A percentile compares a stretch with the other conserved stretches of the same genome.
Conservation (phyloP, 35 echinoderm and acorn worm genomes). For the Eucidaris tribuloides region DNA sequence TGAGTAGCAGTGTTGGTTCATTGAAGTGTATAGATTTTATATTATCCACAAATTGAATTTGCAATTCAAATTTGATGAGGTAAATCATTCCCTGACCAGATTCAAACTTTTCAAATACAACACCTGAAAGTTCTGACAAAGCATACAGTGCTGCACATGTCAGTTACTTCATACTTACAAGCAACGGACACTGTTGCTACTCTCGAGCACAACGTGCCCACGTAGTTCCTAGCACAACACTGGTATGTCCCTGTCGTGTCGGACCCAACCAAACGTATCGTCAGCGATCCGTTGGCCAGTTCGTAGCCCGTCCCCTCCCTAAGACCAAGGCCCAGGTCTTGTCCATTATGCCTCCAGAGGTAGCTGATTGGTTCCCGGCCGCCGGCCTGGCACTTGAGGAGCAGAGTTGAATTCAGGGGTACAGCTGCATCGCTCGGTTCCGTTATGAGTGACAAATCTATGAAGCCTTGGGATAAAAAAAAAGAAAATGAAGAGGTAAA, state of each 20-base stretch:
- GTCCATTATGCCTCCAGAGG: not conserved
- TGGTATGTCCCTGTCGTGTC: constrained; percentile 4
- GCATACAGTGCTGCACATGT: no score
- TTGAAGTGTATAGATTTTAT: no score
- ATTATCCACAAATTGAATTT: no score
- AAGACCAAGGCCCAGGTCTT: not conserved
- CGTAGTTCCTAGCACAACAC: constrained; percentile 6
- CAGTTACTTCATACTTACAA: constrained; percentile 19
- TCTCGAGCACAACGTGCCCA: not conserved
- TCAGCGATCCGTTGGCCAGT: not conserved
- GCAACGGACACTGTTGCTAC: not conserved
- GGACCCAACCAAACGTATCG: not conserved
- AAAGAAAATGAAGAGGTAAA: no score
- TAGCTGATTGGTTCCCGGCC: not conserved
- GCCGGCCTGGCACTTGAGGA: not conserved
- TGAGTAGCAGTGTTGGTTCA: no score
- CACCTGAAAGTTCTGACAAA: no score
- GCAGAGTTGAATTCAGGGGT: not conserved
- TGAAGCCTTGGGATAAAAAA: not conserved
- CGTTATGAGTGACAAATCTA: not conserved
- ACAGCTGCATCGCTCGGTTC: not conserved
- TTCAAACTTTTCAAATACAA: no score
- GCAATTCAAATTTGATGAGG: no score
- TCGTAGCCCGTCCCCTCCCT: no score
- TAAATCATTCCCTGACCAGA: no score